Evolutionary conservation across 2,888 invertebrate genomes (phyloP), one percentile per base, ranked within the genome.

Genomic region (Cerastis leucographa): DNA sequence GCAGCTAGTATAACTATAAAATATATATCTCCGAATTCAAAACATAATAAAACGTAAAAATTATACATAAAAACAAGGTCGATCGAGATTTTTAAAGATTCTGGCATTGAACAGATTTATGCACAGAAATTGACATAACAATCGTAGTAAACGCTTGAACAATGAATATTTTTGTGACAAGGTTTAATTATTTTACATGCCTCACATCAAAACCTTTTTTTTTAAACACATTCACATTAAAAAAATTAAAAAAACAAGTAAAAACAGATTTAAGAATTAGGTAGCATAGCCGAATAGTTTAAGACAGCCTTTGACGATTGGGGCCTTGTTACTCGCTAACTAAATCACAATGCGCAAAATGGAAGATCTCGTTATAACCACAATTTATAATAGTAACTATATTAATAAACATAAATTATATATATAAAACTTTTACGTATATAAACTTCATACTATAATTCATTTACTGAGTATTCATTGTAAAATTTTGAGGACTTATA

Each of bases 401-500:
- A 35, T 35, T 35, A 2, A 35, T 35, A 35, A 35, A 35, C 35
- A 35, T 35, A 35, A 35, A 35, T 35, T 35, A 35, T 35, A 35
- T 35, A 59, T 44, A 35, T 68, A 62, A 56, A 69, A 71, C 40
- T 51, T 42, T 54, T 85, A 71, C 72, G 25, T 80, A 69, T 56
- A 44, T 69, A 11, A 73, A 76, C 51, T 62, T 65, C 49, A 61
- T 61, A 65, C 14, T 61, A 61, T 61, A 65, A 6, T 64, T 61
- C 22, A 81, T 65, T 69, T 67, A 29, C 49, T 54, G 46, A 80
- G 75, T 75, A 71, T 79, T 74, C 29, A 56, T 40, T 69, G 46
- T 71, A 61, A 68, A 79, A 65, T 29, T 61, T 49, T 14, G 19
- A 35, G 74, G 42, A 71, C 56, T 69, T 72, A 61, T 25, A 19